Conservation (phyloP, 2,113 vertebrate genomes). For the Tyto alba region DNA sequence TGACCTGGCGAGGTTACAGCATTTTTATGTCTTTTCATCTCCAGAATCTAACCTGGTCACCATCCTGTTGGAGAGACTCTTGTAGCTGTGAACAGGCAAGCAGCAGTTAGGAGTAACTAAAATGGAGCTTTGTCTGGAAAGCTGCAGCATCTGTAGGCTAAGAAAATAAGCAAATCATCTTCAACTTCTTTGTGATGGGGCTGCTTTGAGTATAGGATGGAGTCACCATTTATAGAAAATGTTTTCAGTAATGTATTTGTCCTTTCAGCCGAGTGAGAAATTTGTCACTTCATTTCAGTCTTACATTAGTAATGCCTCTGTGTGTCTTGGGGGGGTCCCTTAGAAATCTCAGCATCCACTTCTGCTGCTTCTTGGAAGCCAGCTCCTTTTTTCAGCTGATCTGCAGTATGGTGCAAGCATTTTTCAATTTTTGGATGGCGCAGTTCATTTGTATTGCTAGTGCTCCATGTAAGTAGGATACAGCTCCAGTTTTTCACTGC, state of each 20-base stretch:
- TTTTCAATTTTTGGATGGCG: neutral
- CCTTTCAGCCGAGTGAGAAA: neutral
- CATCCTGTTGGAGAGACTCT: neutral
- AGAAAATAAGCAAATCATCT: neutral
- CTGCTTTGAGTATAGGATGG: neutral
- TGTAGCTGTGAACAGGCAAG: neutral
- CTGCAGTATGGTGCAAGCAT: neutral
- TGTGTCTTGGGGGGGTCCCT: neutral
- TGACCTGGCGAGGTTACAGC: accelerated
- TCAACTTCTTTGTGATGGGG: neutral
- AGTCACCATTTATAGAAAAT: neutral
- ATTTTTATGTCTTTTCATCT: neutral
- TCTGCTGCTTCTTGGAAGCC: neutral
- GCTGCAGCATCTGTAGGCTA: neutral
- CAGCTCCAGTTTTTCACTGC: neutral
- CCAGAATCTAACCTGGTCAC: neutral
- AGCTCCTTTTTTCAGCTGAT: neutral
- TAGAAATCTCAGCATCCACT: neutral
- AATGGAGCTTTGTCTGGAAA: neutral
- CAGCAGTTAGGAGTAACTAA: neutral
- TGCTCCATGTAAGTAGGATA: neutral
- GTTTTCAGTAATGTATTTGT: neutral
- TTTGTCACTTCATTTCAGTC: neutral
- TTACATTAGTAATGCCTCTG: neutral
- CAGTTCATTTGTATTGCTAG: neutral